Evolutionary conservation across 2,888 invertebrate genomes (phyloP).

Genomic region (Dendrolimus houi): DNA sequence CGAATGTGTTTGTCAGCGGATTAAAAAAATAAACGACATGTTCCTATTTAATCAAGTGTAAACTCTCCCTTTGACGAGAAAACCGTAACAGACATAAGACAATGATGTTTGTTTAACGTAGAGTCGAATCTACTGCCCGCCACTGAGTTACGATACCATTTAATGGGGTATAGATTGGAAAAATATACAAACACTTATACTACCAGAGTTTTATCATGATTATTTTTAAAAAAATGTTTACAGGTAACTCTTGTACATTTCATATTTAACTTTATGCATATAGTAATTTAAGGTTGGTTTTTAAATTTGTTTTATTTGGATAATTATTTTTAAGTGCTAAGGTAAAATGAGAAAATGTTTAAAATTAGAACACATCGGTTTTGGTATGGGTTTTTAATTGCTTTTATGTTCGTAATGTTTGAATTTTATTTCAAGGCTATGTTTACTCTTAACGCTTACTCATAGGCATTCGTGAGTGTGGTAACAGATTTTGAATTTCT

Average conservation of each 20-base stretch:
- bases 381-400: neutral
- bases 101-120: slow-evolving; percentile 15
- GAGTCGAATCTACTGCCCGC: slow-evolving; percentile 16
- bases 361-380: neutral
- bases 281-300: neutral
- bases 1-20: no score
- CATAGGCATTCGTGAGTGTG: no score
- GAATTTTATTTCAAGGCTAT: neutral
- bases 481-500: no score
- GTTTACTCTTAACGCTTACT: neutral
- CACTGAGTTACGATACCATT: slow-evolving; percentile 9
- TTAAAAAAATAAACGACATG: no score
- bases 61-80: neutral
- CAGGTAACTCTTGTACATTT: neutral
- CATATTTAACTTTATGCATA: neutral
- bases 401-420: neutral
- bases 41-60: neutral
- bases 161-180: slow-evolving; percentile 10
- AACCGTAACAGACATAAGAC: neutral
- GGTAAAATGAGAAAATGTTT: neutral
- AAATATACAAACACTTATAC: slow-evolving; percentile 15
- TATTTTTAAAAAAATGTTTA: slow-evolving; percentile 3
- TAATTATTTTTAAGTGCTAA: neutral
- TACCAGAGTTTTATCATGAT: slow-evolving; percentile 2
- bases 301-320: neutral